Percentiles rank a stretch among this genome's conserved stretches.
Evolutionary conservation across 35 echinoderm and acorn worm species (phyloP).

Genomic region (Apostichopus parvimensis): DNA sequence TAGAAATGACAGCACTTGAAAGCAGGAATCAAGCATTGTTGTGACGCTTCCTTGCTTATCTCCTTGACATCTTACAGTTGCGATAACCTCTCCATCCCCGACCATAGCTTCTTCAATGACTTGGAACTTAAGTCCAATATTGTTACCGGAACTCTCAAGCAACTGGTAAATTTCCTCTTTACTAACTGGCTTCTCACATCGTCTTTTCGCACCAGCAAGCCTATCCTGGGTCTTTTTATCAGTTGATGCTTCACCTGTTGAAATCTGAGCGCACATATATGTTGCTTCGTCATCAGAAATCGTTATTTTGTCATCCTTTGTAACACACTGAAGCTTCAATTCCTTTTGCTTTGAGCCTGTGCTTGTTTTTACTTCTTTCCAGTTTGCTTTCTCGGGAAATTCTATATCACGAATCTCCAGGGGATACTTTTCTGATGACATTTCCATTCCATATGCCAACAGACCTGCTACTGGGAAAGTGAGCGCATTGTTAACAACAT

Average conservation of each 20-base stretch:
- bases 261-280: slow-evolving; percentile 3
- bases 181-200: background rate
- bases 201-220: background rate
- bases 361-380: slow-evolving; percentile 71
- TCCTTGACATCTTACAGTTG: slow-evolving; percentile 42
- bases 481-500: slow-evolving; percentile 47
- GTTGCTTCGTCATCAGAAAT: slow-evolving; percentile 28
- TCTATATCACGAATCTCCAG: slow-evolving; percentile 54
- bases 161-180: slow-evolving; percentile 68
- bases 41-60: slow-evolving; percentile 75
- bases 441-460: slow-evolving; percentile 69
- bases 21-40: slow-evolving; percentile 70
- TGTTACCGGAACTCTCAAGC: slow-evolving; percentile 54
- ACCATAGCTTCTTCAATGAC: slow-evolving; percentile 62
- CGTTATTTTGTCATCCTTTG: slow-evolving; percentile 50
- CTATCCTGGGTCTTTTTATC: background rate
- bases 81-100: slow-evolving; percentile 74
- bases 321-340: slow-evolving; percentile 51
- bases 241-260: background rate
- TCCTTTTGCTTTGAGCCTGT: slow-evolving; percentile 55
- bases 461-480: slow-evolving; percentile 76
- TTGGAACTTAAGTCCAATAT: slow-evolving; percentile 73
- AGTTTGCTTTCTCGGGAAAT: slow-evolving; percentile 50
- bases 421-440: slow-evolving; percentile 32
- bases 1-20: slow-evolving; percentile 61